Evolutionary conservation across 2,113 vertebrate genomes (phyloP).

Genomic region (Hystrix brachyura): DNA sequence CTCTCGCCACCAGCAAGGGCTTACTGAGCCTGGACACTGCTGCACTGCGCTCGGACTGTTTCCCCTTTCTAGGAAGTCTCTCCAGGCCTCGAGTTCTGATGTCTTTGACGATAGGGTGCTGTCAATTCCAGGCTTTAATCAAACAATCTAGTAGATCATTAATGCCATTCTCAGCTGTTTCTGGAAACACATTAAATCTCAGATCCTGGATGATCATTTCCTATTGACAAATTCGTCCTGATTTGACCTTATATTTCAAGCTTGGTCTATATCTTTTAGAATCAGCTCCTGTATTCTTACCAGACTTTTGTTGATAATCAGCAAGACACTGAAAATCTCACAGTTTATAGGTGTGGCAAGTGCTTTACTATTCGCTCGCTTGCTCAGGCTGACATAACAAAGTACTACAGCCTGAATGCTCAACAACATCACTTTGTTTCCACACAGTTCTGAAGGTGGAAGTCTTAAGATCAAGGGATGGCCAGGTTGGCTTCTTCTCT

Average conservation of each 20-base stretch:
- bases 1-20: not conserved
- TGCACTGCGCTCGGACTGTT: not conserved
- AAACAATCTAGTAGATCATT: not conserved
- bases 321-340: not conserved
- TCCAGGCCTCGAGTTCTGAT: not conserved
- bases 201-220: not conserved
- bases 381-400: not conserved
- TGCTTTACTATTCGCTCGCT: not conserved
- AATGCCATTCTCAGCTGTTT: not conserved
- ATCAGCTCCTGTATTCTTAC: not conserved
- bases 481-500: not conserved
- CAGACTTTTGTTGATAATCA: not conserved
- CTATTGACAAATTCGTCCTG: not conserved
- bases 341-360: not conserved
- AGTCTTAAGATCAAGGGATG: not conserved
- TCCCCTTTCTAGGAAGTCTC: not conserved
- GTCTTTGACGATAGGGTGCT: not conserved
- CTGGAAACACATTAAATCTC: not conserved
- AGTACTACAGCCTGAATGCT: not conserved
- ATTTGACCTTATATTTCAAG: constrained; percentile 8
- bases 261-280: not conserved
- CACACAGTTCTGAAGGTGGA: not conserved
- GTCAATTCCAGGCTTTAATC: not conserved
- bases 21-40: not conserved
- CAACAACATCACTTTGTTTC: not conserved